A percentile compares a stretch with the other conserved stretches of the same genome.
These are phyloP conservation scores for Caenorhabditis sp. DNA, from an alignment of 2,888 invertebrate genomes.

Conservation along the genomic window DNA sequence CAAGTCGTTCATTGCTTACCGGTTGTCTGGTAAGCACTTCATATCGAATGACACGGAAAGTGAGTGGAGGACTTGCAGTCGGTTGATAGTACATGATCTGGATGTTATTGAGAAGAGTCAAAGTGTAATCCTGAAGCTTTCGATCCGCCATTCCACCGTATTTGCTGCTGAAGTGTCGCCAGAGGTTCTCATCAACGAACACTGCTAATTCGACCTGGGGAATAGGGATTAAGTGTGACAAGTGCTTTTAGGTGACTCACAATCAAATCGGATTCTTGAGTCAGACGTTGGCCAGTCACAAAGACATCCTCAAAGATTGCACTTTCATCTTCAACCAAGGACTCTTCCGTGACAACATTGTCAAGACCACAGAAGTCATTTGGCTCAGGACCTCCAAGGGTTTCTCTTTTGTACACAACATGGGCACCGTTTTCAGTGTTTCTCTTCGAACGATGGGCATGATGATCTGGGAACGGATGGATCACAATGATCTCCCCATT, in stretches of 20 bases:
- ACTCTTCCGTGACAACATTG: conserved; percentile 79
- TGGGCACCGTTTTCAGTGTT: conserved; percentile 73
- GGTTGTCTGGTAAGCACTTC: conserved; percentile 82
- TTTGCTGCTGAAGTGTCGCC: conserved; percentile 81
- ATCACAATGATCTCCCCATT: conserved; percentile 77
- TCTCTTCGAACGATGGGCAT: conserved; percentile 76
- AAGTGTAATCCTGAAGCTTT: conserved; percentile 80
- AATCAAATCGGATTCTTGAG: conserved; percentile 77
- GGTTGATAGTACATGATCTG: conserved; percentile 83
- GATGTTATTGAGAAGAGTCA: conserved; percentile 83
- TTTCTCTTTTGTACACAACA: conserved; percentile 80
- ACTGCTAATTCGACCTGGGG: conserved; percentile 82
- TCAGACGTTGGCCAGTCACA: conserved; percentile 79
- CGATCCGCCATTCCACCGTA: conserved; percentile 78
- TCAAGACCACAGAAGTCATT: conserved; percentile 82
- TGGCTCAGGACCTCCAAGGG: conserved; percentile 47
- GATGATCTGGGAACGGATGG: conserved; percentile 81
- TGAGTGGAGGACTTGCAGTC: conserved; percentile 79
- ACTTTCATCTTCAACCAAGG: conserved; percentile 81
- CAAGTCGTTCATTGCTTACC: conserved; percentile 50
- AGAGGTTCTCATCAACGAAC: conserved; percentile 81
- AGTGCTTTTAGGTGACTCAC: conserved; percentile 48
- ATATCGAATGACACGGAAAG: conserved; percentile 82
- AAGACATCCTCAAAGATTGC: conserved; percentile 82
- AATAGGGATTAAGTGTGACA: no score